Percentiles rank a stretch among this genome's conserved stretches.
Conservation (phyloP, 2,888 invertebrate genomes). For the Cremastinae sp. region DNA sequence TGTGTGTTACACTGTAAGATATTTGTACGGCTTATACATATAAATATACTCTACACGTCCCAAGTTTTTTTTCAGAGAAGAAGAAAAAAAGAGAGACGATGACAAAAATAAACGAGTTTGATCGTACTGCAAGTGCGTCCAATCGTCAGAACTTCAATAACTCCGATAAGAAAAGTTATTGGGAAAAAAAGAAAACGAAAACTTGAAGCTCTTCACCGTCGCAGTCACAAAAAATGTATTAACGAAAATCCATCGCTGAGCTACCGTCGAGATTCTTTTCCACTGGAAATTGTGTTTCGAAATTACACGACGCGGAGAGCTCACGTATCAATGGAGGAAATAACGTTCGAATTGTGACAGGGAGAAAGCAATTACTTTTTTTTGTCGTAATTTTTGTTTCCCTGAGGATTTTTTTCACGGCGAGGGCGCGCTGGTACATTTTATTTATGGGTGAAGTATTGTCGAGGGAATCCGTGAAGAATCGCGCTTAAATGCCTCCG, state of each 20-base stretch:
- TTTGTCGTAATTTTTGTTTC: neutral
- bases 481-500: slow-evolving; percentile 33
- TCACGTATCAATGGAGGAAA: neutral
- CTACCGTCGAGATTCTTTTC: neutral
- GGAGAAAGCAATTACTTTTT: neutral
- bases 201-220: too few species aligned
- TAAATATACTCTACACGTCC: too few species aligned
- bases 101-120: too few species aligned
- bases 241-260: neutral
- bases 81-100: too few species aligned
- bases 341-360: neutral
- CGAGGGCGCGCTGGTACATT: neutral
- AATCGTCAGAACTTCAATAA: neutral
- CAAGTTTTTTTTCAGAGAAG: too few species aligned
- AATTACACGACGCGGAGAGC: neutral
- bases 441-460: neutral
- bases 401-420: neutral
- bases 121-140: too few species aligned
- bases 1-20: neutral
- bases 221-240: too few species aligned
- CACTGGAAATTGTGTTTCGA: neutral
- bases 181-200: too few species aligned
- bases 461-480: slow-evolving; percentile 42
- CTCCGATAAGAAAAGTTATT: neutral
- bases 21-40: too few species aligned